Percentiles rank a stretch among this genome's conserved stretches.
phyloP scores from a whole-genome alignment of 2,888 invertebrate genomes.

The Anthophora plumipes region DNA sequence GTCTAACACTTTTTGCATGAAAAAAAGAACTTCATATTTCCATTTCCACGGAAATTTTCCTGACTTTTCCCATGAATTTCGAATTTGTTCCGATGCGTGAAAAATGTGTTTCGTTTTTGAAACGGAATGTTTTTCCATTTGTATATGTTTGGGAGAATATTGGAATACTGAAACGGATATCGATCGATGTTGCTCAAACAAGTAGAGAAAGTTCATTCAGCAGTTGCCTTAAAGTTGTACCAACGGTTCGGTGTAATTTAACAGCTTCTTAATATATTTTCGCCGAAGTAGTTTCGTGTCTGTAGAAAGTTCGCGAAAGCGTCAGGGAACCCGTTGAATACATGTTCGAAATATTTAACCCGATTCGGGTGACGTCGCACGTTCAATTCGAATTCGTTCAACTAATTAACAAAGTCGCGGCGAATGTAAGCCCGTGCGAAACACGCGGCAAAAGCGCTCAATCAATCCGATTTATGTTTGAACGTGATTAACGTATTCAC shows the following conservation, averaged over 20 bases:
- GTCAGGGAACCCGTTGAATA: not conserved
- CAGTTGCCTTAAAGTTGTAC: not conserved
- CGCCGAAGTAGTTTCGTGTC: not conserved
- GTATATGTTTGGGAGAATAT: not conserved
- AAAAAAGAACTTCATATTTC: not conserved
- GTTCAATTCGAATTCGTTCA: slow-evolving; percentile 26
- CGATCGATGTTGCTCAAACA: not conserved
- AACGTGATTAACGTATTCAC: slow-evolving; percentile 52
- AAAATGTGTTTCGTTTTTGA: not conserved
- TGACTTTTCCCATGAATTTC: not conserved
- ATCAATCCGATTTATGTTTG: slow-evolving; percentile 51
- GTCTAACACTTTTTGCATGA: too few relatives aligned
- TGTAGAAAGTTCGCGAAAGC: not conserved
- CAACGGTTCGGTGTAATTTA: not conserved
- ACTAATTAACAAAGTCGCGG: slow-evolving; percentile 59
- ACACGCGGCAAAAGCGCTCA: slow-evolving; percentile 28
- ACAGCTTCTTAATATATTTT: not conserved
- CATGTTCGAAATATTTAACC: slow-evolving; percentile 38
- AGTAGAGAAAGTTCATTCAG: not conserved
- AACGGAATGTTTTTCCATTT: not conserved
- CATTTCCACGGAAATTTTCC: not conserved
- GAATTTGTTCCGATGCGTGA: not conserved
- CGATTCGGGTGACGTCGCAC: slow-evolving; percentile 24
- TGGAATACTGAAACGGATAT: not conserved
- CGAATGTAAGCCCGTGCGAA: slow-evolving; percentile 30